Evolutionary conservation across 1,140 invertebrate genomes (phyloP).

Genomic region (Whitmania pigra): DNA sequence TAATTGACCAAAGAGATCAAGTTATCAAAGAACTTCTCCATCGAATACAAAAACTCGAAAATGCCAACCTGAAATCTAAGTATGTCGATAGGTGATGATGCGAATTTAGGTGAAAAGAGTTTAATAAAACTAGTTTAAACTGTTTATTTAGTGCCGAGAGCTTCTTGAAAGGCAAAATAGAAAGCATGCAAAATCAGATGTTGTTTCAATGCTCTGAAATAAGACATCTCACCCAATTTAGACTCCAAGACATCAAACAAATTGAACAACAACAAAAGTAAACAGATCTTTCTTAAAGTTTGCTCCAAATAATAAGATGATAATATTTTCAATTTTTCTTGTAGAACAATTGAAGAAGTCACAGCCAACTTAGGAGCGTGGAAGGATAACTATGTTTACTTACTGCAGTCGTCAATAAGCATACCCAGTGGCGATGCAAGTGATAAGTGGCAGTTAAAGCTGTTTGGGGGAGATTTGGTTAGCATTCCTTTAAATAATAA

Average conservation of each 20-base stretch:
- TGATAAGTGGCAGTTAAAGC: conserved; percentile 43
- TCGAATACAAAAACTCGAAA: conserved; percentile 27
- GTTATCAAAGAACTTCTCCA: conserved; percentile 35
- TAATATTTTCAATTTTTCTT: conserved; percentile 16
- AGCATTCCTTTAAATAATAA: conserved; percentile 20
- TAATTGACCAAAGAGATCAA: conserved; percentile 39
- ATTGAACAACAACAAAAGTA: conserved; percentile 15
- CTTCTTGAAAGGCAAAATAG: conserved; percentile 61
- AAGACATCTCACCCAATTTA: conserved; percentile 35
- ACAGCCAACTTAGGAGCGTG: conserved; percentile 44
- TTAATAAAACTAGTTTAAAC: neutral
- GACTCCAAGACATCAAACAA: conserved; percentile 23
- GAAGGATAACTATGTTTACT: conserved; percentile 46
- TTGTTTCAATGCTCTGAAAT: conserved; percentile 46
- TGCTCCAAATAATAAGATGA: neutral
- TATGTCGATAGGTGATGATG: neutral
- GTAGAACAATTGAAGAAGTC: conserved; percentile 34
- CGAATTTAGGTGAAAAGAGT: neutral
- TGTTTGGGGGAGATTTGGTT: conserved; percentile 46
- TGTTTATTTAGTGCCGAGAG: neutral
- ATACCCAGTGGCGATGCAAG: conserved; percentile 43
- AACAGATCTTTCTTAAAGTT: neutral
- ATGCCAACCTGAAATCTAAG: neutral
- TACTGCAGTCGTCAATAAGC: conserved; percentile 46
- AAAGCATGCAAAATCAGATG: conserved; percentile 50